Conservation (phyloP, 2,888 invertebrate genomes). For the Galerucella pusilla region DNA sequence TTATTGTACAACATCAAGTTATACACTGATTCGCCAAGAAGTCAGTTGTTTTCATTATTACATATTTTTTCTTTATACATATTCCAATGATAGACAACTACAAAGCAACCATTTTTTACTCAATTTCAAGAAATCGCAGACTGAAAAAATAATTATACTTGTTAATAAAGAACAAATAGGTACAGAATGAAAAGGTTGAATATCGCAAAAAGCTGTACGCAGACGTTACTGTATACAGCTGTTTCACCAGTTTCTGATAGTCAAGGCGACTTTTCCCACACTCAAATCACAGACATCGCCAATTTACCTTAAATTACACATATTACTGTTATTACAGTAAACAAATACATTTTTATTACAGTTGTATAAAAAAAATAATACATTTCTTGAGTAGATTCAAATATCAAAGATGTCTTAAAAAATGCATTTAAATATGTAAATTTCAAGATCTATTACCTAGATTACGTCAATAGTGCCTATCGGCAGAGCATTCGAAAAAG, state of each 20-base stretch:
- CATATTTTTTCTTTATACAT: constrained; percentile 1
- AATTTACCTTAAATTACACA: constrained; percentile 3
- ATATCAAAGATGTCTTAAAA: neutral
- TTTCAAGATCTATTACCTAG: neutral
- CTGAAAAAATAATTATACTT: neutral
- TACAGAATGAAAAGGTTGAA: neutral
- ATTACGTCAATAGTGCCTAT: neutral
- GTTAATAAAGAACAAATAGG: neutral
- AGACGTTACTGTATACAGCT: neutral
- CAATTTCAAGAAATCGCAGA: neutral
- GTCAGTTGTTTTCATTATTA: constrained; percentile 4
- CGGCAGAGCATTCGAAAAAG: neutral
- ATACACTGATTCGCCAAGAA: constrained; percentile 5
- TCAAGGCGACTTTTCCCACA: neutral
- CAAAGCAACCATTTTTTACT: constrained; percentile 1
- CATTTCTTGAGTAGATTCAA: neutral
- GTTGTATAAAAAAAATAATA: neutral
- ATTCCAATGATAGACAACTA: constrained; percentile 4
- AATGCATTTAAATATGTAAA: neutral
- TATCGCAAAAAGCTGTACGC: neutral
- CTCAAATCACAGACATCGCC: constrained; percentile 9
- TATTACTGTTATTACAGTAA: neutral
- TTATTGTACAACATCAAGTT: constrained; percentile 10
- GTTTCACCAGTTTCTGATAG: neutral
- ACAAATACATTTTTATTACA: neutral